Conservation (phyloP, 2,113 vertebrate genomes). For the Cryptotis parvus region DNA sequence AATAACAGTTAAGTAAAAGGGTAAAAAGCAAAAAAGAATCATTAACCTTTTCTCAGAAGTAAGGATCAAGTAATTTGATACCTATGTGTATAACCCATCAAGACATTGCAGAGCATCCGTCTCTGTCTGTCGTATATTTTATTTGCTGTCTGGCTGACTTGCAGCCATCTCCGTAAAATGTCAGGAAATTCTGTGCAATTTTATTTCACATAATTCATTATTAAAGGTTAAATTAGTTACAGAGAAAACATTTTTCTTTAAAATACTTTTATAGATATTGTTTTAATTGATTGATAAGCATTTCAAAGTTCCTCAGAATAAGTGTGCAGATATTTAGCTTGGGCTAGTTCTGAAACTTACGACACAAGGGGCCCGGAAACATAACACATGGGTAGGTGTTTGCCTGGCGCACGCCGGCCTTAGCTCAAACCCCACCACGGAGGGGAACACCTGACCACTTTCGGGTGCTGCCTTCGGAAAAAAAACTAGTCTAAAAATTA, state of each 20-base stretch:
- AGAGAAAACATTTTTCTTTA: slow-evolving; percentile 61
- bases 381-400: too few species aligned
- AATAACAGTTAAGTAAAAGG: slow-evolving; percentile 85
- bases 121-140: slow-evolving; percentile 76
- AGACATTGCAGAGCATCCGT: slow-evolving; percentile 77
- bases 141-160: slow-evolving; percentile 74
- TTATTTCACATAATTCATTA: slow-evolving; percentile 72
- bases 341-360: too few species aligned
- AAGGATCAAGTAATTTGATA: slow-evolving; percentile 80
- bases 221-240: slow-evolving; percentile 78
- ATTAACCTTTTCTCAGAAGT: slow-evolving; percentile 86
- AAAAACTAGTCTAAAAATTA: slow-evolving; percentile 9
- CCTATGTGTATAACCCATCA: slow-evolving; percentile 85
- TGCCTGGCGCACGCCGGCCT: too few species aligned
- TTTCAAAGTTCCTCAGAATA: slow-evolving; percentile 50
- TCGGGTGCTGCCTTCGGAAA: too few species aligned
- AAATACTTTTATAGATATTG: slow-evolving; percentile 66
- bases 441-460: too few species aligned
- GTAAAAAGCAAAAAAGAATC: slow-evolving; percentile 80
- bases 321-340: slow-evolving; percentile 16
- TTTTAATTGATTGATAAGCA: slow-evolving; percentile 66
- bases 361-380: too few species aligned
- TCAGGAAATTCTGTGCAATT: slow-evolving; percentile 71
- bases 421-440: too few species aligned
- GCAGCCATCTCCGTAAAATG: slow-evolving; percentile 78